A percentile compares a stretch with the other conserved stretches of the same genome.
phyloP scores from a whole-genome alignment of 2,797 vertebrate species.

The Premnoplex brunnescens region DNA sequence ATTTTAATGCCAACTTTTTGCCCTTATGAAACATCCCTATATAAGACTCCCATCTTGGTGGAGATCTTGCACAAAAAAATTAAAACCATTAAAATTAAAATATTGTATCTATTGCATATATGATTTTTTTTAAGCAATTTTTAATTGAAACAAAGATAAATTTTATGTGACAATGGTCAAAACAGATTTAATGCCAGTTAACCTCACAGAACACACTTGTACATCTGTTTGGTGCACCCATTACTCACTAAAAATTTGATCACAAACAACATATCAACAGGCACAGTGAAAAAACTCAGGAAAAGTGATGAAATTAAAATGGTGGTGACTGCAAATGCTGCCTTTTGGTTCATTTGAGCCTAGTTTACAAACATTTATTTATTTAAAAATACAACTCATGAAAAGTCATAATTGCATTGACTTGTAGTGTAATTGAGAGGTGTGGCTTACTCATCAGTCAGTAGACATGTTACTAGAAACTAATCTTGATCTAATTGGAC shows the following conservation, averaged over 20 bases:
- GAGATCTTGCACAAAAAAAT: not conserved
- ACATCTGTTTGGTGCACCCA: not conserved
- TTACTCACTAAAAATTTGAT: not conserved
- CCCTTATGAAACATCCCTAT: not conserved
- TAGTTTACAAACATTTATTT: not conserved
- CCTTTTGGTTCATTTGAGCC: not conserved
- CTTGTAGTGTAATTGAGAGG: not conserved
- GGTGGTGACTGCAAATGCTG: not conserved
- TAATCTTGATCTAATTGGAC: not conserved
- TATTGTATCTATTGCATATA: not conserved
- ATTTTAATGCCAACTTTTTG: not conserved
- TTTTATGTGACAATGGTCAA: not conserved
- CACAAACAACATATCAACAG: not conserved
- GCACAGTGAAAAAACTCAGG: not conserved
- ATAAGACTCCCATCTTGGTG: not conserved
- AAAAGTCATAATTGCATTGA: not conserved
- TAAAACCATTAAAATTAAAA: not conserved
- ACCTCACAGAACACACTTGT: not conserved
- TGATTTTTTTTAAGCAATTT: not conserved
- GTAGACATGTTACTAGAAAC: not conserved
- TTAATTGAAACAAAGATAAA: not conserved
- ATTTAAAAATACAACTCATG: not conserved
- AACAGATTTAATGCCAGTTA: not conserved
- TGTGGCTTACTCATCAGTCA: not conserved
- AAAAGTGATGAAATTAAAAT: not conserved